Conservation (phyloP, 2,797 vertebrate genomes). For the Dipus sagitta region DNA sequence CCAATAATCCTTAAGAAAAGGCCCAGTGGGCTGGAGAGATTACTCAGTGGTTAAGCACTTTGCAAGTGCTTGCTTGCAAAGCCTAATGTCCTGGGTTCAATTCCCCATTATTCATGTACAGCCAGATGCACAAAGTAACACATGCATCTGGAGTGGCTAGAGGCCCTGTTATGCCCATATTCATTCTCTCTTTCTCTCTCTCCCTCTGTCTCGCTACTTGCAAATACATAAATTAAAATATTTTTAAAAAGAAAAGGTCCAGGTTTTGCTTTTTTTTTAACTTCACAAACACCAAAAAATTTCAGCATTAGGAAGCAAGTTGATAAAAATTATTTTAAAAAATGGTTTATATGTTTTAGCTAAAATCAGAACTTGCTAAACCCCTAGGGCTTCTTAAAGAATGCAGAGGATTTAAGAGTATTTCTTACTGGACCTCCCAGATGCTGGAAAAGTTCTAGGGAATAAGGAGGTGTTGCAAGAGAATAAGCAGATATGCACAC, state of each 20-base stretch:
- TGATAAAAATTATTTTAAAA: background rate
- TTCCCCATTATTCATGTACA: no score
- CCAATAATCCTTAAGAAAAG: conserved; percentile 41
- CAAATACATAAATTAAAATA: no score
- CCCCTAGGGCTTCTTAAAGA: conserved; percentile 77
- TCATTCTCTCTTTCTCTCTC: no score
- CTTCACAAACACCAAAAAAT: conserved; percentile 32
- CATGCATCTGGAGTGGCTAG: no score
- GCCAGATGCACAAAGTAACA: no score
- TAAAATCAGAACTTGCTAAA: conserved; percentile 75
- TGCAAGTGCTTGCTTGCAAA: no score
- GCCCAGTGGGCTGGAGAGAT: background rate
- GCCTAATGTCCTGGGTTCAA: no score
- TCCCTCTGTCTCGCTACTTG: no score
- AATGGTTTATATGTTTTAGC: conserved; percentile 52
- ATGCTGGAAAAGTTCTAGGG: conserved; percentile 51
- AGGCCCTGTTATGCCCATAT: no score
- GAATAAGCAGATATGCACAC: conserved; percentile 54
- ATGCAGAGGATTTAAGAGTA: conserved; percentile 83
- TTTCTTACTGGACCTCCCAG: conserved; percentile 79
- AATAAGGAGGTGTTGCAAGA: conserved; percentile 61
- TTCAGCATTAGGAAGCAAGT: conserved; percentile 36
- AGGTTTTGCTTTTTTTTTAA: conserved; percentile 45
- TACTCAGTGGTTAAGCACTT: no score
- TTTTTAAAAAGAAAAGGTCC: no score